Conservation (phyloP, 2,888 invertebrate species). For the Acronicta alni region DNA sequence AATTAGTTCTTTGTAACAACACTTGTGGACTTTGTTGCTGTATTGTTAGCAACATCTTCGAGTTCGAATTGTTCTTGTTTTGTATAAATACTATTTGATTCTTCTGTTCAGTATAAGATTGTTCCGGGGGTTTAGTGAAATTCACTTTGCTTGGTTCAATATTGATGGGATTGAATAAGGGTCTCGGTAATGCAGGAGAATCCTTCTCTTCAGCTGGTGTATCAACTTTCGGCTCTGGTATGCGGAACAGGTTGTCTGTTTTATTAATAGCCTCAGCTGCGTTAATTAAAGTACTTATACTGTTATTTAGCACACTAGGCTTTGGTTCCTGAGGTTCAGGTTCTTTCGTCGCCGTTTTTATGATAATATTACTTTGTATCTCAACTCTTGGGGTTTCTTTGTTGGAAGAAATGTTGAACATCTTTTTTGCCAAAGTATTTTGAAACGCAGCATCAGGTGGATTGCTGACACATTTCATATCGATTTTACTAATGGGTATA, state of each 20-base stretch:
- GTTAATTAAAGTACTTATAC: constrained; percentile 75
- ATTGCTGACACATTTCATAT: constrained; percentile 80
- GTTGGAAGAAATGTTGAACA: constrained; percentile 63
- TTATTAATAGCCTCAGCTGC: constrained; percentile 80
- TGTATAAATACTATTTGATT: constrained; percentile 82
- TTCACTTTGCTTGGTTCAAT: constrained; percentile 70
- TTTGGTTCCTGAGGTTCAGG: constrained; percentile 61
- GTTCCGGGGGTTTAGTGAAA: constrained; percentile 73
- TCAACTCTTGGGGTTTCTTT: constrained; percentile 72
- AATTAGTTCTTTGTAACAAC: constrained; percentile 76
- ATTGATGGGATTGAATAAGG: constrained; percentile 72
- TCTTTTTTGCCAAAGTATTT: constrained; percentile 49
- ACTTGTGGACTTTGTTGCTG: constrained; percentile 81
- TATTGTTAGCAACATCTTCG: constrained; percentile 81
- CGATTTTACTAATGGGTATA: constrained; percentile 85
- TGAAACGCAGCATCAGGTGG: constrained; percentile 65
- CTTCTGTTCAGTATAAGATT: constrained; percentile 73
- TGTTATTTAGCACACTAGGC: constrained; percentile 56
- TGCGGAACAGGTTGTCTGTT: constrained; percentile 72
- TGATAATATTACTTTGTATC: constrained; percentile 83
- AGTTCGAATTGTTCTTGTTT: constrained; percentile 74
- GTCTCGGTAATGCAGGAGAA: constrained; percentile 51
- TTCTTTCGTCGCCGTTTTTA: constrained; percentile 76
- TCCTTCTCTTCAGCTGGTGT: constrained; percentile 65
- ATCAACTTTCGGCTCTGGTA: constrained; percentile 70